Base-by-base conservation (phyloP, 2,797 vertebrate species). In the Rhadinocentrus ornatus region DNA sequence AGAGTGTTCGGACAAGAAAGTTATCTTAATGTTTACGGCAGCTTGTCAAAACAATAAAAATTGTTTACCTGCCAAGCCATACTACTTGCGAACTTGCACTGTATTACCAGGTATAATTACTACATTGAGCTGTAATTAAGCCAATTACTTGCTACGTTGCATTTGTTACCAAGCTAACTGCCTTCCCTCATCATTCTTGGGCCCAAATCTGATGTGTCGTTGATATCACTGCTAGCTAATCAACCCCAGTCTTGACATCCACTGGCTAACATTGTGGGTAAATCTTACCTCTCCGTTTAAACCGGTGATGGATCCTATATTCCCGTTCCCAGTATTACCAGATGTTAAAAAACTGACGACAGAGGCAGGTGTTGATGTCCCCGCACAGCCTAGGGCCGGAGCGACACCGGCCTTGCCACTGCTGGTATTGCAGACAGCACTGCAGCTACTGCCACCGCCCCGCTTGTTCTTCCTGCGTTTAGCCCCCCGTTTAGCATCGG, bases 381-480 rank as follows among this genome's bases (percentile, higher is more conserved):
- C 91, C 39, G 90, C 85, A 82, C 91, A 88, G 66, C 91, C 88
- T 16, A 94, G 93, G 93, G 93, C 95, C 94, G 92, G 92, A 77
- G 87, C 93, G 86, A 93, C 94, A 85, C 95, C 95, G 90, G 95
- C 94, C 89, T 96, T 94, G 88, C 94, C 93, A 86, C 91, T 92
- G 84, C 94, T 95, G 76, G 82, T 86, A 58, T 91, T 89, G 92
- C 94, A 93, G 81, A 94, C 94, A 91, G 90, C 87, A 88, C 93
- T 92, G 92, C 94, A 93, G 87, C 93, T 92, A 84, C 94, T 93
- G 93, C 94, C 95, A 92, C 96, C 96, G 94, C 96, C 96, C 91
- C 97, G 96, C 96, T 98, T 97, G 93, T 97, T 97, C 96, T 98
- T 98, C 94, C 97, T 96, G 93, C 97, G 96, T 92, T 96, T 97